Evolutionary conservation across 1,140 invertebrate genomes (phyloP).

Genomic region (Halesus radiatus): DNA sequence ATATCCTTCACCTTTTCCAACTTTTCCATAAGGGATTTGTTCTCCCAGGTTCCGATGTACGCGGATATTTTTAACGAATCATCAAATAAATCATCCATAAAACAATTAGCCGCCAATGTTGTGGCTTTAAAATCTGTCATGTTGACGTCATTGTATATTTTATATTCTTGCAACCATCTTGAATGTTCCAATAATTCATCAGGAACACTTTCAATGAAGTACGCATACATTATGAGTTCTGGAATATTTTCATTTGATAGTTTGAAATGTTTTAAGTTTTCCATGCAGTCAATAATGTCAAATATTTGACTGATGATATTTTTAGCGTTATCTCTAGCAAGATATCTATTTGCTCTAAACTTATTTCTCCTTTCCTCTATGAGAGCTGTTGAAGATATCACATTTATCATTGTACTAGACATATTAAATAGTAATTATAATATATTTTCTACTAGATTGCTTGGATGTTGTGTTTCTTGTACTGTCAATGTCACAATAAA

Average conservation of each 20-base stretch:
- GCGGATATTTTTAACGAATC: not conserved
- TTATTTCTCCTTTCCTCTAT: too few relatives aligned
- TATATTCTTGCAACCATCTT: conserved; percentile 13
- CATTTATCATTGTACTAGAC: too few relatives aligned
- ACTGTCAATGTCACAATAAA: too few relatives aligned
- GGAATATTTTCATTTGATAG: not conserved
- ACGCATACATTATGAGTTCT: not conserved
- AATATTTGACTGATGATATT: not conserved
- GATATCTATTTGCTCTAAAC: not conserved
- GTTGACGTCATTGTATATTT: not conserved
- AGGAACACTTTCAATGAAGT: not conserved
- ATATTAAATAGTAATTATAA: too few relatives aligned
- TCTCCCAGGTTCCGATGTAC: not conserved
- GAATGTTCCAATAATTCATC: not conserved
- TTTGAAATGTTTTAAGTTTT: conserved; percentile 7
- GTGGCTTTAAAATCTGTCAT: conserved; percentile 1
- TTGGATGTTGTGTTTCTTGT: too few relatives aligned
- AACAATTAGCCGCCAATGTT: not conserved
- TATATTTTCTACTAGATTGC: too few relatives aligned
- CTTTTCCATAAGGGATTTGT: not conserved
- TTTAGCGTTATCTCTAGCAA: not conserved
- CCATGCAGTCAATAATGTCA: not conserved
- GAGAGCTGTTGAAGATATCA: too few relatives aligned
- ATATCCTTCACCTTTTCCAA: not conserved
- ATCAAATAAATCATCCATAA: not conserved